Base-by-base conservation (phyloP, 2,888 invertebrate species). In the Lycia hirtaria region DNA sequence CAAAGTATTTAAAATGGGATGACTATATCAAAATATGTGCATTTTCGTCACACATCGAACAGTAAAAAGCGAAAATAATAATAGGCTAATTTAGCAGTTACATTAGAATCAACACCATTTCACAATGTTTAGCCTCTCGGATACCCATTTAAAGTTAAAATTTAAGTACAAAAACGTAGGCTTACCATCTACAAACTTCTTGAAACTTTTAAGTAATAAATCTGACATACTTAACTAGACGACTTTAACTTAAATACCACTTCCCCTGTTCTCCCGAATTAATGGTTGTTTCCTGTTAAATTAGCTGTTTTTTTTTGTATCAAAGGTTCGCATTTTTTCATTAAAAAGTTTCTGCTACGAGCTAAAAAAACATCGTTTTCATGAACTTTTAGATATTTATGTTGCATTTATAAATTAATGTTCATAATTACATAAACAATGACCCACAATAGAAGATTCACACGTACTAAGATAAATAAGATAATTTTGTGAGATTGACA, bases 161-260 rank as follows among this genome's bases (percentile, higher is more conserved):
- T 49, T 48, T 37, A 37, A 56, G 33, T 48, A 48, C 41, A 47
- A 12, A 52, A 41, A 37, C 30, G 47, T 57, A 51, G 51, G 51
- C 38, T 59, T 62, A 41, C 35, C 56, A 55, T 58, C 56, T 55
- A 60, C 55, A 38, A 43, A 57, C 44, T 56, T 43, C 57, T 61
- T 49, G 15, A 19, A 58, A 60, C 54, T 62, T 62, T 52, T 32
- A 57, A 61, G 63, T 61, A 70, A 66, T 60, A 65, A 62, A 65
- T 62, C 53, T 56, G 60, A 62, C 60, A 62, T 65, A 62, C 65
- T 65, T 60, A 64, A 50, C 57, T 57, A 63, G 61, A 56, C 32
- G 55, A 56, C 59, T 57, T 65, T 55, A 63, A 61, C 61, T 65
- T 63, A 59, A 61, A 65, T 56, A 63, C 63, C 61, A 63, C 57